A percentile compares a stretch with the other conserved stretches of the same genome.
These are phyloP conservation scores for Gymnopithys bicolor DNA, from an alignment of 2,797 vertebrate species.

Conservation along the genomic window DNA sequence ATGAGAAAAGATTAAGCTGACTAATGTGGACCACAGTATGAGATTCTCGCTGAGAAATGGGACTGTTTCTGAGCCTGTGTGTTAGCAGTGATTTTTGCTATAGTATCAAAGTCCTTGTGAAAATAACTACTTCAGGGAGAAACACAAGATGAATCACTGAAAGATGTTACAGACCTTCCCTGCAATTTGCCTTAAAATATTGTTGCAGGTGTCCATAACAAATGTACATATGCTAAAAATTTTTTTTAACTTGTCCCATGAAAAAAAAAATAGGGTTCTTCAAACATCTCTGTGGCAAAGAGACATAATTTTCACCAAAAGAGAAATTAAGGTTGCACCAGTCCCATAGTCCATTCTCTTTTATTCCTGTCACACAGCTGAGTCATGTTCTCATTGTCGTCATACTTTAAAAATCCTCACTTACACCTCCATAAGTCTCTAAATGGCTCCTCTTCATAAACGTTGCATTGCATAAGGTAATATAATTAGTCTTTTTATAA, in stretches of 20 bases:
- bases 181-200: background rate
- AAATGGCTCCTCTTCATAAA: background rate
- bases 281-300: background rate
- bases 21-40: background rate
- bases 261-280: background rate
- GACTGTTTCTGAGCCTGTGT: background rate
- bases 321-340: background rate
- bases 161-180: background rate
- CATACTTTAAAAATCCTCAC: background rate
- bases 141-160: background rate
- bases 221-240: background rate
- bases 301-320: background rate
- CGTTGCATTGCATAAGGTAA: background rate
- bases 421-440: background rate
- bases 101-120: background rate
- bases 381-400: background rate
- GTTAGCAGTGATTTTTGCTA: background rate
- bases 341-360: background rate
- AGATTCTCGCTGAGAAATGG: background rate
- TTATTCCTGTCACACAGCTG: background rate
- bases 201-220: fast-evolving
- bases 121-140: background rate
- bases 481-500: background rate
- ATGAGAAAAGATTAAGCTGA: background rate
- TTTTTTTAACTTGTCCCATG: background rate